Evolutionary conservation across 2,888 invertebrate genomes (phyloP), one percentile per base, ranked within the genome.

Genomic region (Catocala sponsa): DNA sequence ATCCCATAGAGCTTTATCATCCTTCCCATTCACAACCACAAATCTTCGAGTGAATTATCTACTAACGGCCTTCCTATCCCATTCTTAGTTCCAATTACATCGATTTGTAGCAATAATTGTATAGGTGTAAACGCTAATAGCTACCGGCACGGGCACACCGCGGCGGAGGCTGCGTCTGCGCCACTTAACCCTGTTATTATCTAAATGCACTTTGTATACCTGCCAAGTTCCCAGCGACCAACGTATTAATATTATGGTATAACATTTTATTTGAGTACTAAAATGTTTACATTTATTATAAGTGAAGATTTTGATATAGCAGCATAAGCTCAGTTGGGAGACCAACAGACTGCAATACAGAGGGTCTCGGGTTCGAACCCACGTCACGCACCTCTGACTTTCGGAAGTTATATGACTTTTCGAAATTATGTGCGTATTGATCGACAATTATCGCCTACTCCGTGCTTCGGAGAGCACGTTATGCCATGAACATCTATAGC

Each of bases 111-210:
- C 68, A 81, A 80, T 83, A 82, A 86, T 87, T 81, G 83, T 86
- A 82, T 82, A 71, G 82, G 74, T 79, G 76, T 89, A 88, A 89
- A 88, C 85, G 85, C 80, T 88, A 87, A 87, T 87, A 79, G 89
- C 90, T 89, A 89, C 89, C 82, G 89, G 86, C 81, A 79, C 79
- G 82, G 78, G 80, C 77, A 70, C 69, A 65, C 58, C 68, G 68
- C 72, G 65, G 66, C 71, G 76, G 80, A 65, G 60, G 72, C 71
- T 79, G 83, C 79, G 78, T 70, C 68, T 55, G 68, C 77, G 76
- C 74, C 70, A 77, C 74, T 63, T 66, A 70, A 80, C 82, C 87
- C 84, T 84, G 75, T 86, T 79, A 88, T 89, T 88, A 87, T 83
- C 82, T 84, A 83, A 84, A 83, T 80, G 79, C 78, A 78, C 60